Evolutionary conservation across 1,140 invertebrate genomes (phyloP).

Genomic region (Drosophila pachea): DNA sequence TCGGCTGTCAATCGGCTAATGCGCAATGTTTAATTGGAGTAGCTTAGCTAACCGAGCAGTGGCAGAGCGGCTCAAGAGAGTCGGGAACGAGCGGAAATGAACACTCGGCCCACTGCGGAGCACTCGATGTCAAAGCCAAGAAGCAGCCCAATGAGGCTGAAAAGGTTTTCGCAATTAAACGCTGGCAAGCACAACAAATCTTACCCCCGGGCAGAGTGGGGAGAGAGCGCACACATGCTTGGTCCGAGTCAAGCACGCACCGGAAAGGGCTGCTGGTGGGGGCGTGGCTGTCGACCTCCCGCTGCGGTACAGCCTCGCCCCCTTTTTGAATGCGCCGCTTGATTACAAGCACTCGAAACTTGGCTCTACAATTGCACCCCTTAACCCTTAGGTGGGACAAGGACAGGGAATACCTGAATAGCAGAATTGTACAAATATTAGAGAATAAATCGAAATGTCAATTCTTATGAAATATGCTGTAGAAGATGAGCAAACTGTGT

Average conservation of each 20-base stretch:
- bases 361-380: slow-evolving; percentile 54
- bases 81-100: slow-evolving; percentile 52
- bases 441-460: no score
- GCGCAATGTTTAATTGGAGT: slow-evolving; percentile 63
- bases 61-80: slow-evolving; percentile 34
- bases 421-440: no score
- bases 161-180: slow-evolving; percentile 55
- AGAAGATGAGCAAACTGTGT: no score
- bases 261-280: slow-evolving; percentile 46
- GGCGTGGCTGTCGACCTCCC: slow-evolving; percentile 61
- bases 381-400: slow-evolving; percentile 54
- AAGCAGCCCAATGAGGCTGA: slow-evolving; percentile 42
- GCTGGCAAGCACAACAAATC: slow-evolving; percentile 30
- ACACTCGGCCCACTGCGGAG: slow-evolving; percentile 63
- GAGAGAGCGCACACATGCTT: slow-evolving; percentile 4
- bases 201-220: slow-evolving; percentile 45
- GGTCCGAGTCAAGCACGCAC: slow-evolving; percentile 22
- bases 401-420: not conserved
- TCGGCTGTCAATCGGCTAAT: slow-evolving; percentile 38
- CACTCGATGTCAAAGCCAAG: slow-evolving; percentile 63
- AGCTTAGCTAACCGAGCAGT: slow-evolving; percentile 33
- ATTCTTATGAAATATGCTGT: no score
- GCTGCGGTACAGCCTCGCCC: slow-evolving; percentile 42
- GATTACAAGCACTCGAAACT: slow-evolving; percentile 70
- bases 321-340: slow-evolving; percentile 45